Evolutionary conservation across 2,113 vertebrate species (phyloP).

Genomic region (Callipepla californica): DNA sequence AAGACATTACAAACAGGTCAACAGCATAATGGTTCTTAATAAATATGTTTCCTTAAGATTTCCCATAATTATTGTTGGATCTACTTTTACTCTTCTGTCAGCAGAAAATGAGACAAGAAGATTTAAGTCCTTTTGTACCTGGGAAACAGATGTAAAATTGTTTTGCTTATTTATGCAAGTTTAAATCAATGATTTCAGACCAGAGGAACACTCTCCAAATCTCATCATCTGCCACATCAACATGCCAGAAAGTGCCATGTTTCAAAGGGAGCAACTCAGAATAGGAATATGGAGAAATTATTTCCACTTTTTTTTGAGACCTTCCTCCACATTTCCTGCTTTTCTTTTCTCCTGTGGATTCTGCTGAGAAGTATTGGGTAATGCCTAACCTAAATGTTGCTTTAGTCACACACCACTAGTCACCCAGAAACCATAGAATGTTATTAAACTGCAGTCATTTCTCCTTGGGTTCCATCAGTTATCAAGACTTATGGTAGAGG

Average conservation of each 20-base stretch:
- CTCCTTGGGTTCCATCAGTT: conserved; percentile 57
- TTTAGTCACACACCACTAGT: conserved; percentile 72
- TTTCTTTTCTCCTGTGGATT: conserved; percentile 23
- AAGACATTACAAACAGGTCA: conserved; percentile 8
- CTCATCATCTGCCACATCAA: not conserved
- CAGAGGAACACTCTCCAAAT: not conserved
- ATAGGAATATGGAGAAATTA: not conserved
- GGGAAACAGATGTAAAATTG: conserved; percentile 9
- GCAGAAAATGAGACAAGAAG: conserved; percentile 56
- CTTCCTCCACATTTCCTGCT: conserved; percentile 35
- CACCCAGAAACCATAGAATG: conserved; percentile 63
- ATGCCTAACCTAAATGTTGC: conserved; percentile 57
- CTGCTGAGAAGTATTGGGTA: not conserved
- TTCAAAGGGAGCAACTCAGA: not conserved
- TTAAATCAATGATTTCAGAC: conserved; percentile 2
- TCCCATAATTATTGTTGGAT: conserved; percentile 64
- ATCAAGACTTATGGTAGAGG: conserved; percentile 44
- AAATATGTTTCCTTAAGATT: conserved; percentile 54
- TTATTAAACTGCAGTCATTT: conserved; percentile 68
- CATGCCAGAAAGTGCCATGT: not conserved
- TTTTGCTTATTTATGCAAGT: conserved; percentile 3
- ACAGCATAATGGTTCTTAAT: conserved; percentile 48
- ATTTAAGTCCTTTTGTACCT: conserved; percentile 41
- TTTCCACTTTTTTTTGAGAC: conserved; percentile 13
- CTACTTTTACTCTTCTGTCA: conserved; percentile 34